These are phyloP conservation scores for Notodonta ziczac DNA, from an alignment of 2,888 invertebrate species.

Conservation along the genomic window DNA sequence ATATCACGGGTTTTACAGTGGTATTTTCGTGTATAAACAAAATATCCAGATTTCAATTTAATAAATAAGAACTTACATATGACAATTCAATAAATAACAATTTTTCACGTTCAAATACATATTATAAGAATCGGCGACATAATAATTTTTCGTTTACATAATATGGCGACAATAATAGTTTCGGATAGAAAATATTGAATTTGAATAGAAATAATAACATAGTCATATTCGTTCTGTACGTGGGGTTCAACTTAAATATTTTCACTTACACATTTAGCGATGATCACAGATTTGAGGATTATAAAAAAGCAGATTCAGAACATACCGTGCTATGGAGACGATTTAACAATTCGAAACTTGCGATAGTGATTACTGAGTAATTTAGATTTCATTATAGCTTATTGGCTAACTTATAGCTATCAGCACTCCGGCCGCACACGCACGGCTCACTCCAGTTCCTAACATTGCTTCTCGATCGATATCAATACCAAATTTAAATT, in stretches of 20 bases:
- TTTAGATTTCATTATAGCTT: slow-evolving; percentile 82
- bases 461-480: slow-evolving; percentile 82
- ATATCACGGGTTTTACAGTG: slow-evolving; percentile 84
- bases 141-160: slow-evolving; percentile 64
- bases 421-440: slow-evolving; percentile 72
- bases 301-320: slow-evolving; percentile 83
- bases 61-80: slow-evolving; percentile 77
- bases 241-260: slow-evolving; percentile 74
- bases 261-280: slow-evolving; percentile 81
- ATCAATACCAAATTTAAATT: slow-evolving; percentile 83
- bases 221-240: slow-evolving; percentile 64
- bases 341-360: slow-evolving; percentile 81
- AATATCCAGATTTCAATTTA: slow-evolving; percentile 80
- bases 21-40: slow-evolving; percentile 82
- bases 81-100: slow-evolving; percentile 83
- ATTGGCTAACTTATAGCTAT: slow-evolving; percentile 79
- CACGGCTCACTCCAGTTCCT: slow-evolving; percentile 67
- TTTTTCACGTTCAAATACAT: slow-evolving; percentile 72
- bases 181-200: slow-evolving; percentile 35
- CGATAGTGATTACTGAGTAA: slow-evolving; percentile 83
- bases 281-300: slow-evolving; percentile 84
- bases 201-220: slow-evolving; percentile 34
- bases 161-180: slow-evolving; percentile 31
- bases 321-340: slow-evolving; percentile 82
- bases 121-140: slow-evolving; percentile 66